Evolutionary conservation across 2,113 vertebrate species (phyloP).

Genomic region (Monopterus albus): DNA sequence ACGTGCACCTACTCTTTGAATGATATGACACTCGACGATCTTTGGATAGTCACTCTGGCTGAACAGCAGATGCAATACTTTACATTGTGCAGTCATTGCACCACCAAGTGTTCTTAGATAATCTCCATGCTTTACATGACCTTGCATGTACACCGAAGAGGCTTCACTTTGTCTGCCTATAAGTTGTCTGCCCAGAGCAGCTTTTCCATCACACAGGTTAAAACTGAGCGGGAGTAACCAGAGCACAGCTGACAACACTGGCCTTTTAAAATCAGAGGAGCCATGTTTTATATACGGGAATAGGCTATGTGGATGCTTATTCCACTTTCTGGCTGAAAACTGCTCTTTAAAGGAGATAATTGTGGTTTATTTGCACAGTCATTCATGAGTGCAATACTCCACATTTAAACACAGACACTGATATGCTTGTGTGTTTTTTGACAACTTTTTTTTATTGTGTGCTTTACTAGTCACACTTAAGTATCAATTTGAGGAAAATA

Average conservation of each 20-base stretch:
- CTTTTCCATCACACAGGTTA: slow-evolving; percentile 20
- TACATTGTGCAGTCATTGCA: slow-evolving; percentile 77
- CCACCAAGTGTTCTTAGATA: slow-evolving; percentile 83
- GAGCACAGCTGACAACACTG: slow-evolving; percentile 50
- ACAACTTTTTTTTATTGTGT: slow-evolving; percentile 26
- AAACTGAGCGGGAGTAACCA: slow-evolving; percentile 32
- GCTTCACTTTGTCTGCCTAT: slow-evolving; percentile 54
- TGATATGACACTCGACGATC: slow-evolving; percentile 52
- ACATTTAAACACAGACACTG: slow-evolving; percentile 52
- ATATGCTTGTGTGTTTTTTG: slow-evolving; percentile 49
- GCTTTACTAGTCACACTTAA: slow-evolving; percentile 50
- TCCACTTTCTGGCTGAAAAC: slow-evolving; percentile 19
- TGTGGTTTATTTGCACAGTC: slow-evolving; percentile 49
- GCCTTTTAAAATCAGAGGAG: slow-evolving; percentile 40
- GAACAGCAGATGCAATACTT: slow-evolving; percentile 81
- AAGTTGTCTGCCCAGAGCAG: slow-evolving; percentile 38
- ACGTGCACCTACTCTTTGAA: slow-evolving; percentile 60
- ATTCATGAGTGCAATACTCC: slow-evolving; percentile 57
- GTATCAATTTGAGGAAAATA: slow-evolving; percentile 63
- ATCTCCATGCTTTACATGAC: slow-evolving; percentile 69
- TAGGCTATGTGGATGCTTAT: slow-evolving; percentile 37
- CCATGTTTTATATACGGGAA: slow-evolving; percentile 20
- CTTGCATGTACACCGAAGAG: slow-evolving; percentile 65
- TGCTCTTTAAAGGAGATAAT: slow-evolving; percentile 43
- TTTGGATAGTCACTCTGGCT: slow-evolving; percentile 73